These are phyloP conservation scores for Chroicocephalus ridibundus DNA, from an alignment of 2,113 vertebrate genomes.

Conservation along the genomic window DNA sequence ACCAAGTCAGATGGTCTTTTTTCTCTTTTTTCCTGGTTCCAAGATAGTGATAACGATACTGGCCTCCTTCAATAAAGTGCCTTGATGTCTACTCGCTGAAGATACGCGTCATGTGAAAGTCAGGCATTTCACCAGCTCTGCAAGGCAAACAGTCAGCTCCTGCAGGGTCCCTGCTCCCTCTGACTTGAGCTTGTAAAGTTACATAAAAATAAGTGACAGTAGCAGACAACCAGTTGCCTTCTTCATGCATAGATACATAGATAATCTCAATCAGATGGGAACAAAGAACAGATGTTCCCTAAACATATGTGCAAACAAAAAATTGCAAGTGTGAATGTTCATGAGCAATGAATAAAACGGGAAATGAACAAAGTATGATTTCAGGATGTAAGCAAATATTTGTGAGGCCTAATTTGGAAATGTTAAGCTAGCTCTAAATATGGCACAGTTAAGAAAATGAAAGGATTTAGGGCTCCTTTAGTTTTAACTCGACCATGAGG, in stretches of 20 bases:
- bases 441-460: not conserved
- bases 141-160: not conserved
- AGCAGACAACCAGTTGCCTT: not conserved
- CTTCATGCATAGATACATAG: not conserved
- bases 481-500: not conserved
- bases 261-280: constrained; percentile 12
- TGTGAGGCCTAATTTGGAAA: not conserved
- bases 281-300: constrained; percentile 43
- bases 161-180: not conserved
- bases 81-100: not conserved
- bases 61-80: not conserved
- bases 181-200: not conserved
- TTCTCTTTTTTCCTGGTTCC: not conserved
- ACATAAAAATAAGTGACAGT: not conserved
- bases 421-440: not conserved
- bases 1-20: not conserved
- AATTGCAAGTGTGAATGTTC: not conserved
- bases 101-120: not conserved
- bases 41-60: not conserved
- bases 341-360: not conserved
- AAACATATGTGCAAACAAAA: constrained; percentile 50
- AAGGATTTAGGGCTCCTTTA: not conserved
- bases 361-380: not conserved
- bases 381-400: not conserved
- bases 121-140: not conserved